Evolutionary conservation across 2,113 vertebrate species (phyloP), one percentile per base, ranked within the genome.

Genomic region (Oncorhynchus mykiss): DNA sequence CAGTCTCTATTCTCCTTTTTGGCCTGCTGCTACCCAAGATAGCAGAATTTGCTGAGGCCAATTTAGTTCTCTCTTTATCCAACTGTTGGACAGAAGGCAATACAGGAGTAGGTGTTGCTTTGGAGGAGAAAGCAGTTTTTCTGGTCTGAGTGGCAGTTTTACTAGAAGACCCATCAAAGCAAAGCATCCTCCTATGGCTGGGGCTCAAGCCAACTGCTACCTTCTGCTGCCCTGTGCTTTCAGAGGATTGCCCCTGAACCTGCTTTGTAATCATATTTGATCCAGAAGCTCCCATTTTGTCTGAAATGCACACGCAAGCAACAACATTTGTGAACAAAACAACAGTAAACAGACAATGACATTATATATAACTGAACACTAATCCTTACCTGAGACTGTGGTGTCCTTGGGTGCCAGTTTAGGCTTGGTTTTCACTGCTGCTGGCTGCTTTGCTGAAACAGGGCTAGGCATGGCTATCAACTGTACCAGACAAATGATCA

Each of bases 131-230:
- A 14, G 25, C 4, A 18, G 16, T 45, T 45, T 11, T 76, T 69
- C 67, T 57, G 3, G 82, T 72, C 69, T 89, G 76, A 74, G 34
- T 64, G 16, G 73, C 7, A 18, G 86, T 14, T 27, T 77, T 91
- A 67, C 80, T 68, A 22, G 86, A 84, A 14, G 90, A 74, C 0
- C 78, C 91, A 60, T 99, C 96, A 85, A 99, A 99, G 86, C 94
- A 93, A 59, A 99, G 94, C 71, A 98, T 97, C 71, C 98, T 95
- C 24, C 93, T 92, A 65, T 98, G 95, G 78, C 90, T 92, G 6
- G 87, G 78, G 74, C 79, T 86, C 16, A 71, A 13, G 20, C 74
- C 78, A 11, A 67, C 82, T 14, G 49, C 39, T 51, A 49, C n/a
- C 24, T 84, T 81, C 74, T 78, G 74, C 48, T 80, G 78, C 25